These are phyloP conservation scores for Idaea straminata DNA, from an alignment of 2,888 invertebrate genomes.

Conservation along the genomic window DNA sequence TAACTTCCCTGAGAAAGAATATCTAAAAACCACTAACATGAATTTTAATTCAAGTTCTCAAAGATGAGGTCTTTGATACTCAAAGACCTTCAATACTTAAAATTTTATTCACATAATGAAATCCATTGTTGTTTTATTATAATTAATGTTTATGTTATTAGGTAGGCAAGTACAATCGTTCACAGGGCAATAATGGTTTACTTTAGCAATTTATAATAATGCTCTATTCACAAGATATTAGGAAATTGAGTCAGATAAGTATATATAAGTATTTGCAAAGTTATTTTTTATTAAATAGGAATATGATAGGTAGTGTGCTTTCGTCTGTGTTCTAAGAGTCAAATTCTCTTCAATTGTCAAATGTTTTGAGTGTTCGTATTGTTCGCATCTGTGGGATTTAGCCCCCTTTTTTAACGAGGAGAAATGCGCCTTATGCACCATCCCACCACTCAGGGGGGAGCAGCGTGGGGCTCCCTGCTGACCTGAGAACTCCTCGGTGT, in stretches of 20 bases:
- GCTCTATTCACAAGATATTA: constrained; percentile 30
- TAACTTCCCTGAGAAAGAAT: neutral
- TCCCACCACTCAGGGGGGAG: too few species aligned
- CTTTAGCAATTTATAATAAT: constrained; percentile 15
- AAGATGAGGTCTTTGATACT: neutral
- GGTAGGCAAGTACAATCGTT: constrained; percentile 27
- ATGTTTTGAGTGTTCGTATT: too few species aligned
- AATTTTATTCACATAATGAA: constrained; percentile 1
- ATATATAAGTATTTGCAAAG: constrained; percentile 6
- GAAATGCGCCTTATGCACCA: too few species aligned
- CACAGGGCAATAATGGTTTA: constrained; percentile 31
- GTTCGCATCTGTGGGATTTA: too few species aligned
- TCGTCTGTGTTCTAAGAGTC: too few species aligned
- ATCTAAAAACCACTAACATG: neutral
- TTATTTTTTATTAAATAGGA: neutral
- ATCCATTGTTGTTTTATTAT: constrained; percentile 4
- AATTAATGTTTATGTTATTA: constrained; percentile 4
- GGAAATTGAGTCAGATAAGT: constrained; percentile 17
- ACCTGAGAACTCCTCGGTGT: too few species aligned
- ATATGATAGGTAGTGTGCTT: neutral
- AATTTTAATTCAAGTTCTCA: neutral
- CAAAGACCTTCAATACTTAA: neutral
- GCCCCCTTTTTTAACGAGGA: too few species aligned
- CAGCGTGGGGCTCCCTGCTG: too few species aligned
- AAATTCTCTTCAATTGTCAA: too few species aligned